Evolutionary conservation across 2,113 vertebrate genomes (phyloP).

Genomic region (Porphyrio hochstetteri): DNA sequence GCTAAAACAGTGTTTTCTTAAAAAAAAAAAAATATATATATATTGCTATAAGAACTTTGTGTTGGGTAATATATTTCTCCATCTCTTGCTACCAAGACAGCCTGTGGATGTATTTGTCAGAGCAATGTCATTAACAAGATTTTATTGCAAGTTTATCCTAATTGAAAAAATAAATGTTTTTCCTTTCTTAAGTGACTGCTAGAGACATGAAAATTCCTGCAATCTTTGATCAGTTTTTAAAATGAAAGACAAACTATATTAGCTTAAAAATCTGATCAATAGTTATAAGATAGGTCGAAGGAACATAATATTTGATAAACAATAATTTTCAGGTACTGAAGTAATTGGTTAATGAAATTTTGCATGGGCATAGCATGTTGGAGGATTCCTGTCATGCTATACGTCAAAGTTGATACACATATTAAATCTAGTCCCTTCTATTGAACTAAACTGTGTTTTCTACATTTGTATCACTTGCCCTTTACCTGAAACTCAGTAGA

Average conservation of each 20-base stretch:
- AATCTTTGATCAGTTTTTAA: background rate
- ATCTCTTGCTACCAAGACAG: background rate
- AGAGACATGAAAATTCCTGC: background rate
- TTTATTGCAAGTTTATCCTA: background rate
- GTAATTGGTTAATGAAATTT: background rate
- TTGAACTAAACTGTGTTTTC: background rate
- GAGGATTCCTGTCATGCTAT: background rate
- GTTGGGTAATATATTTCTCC: background rate
- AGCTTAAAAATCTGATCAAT: background rate
- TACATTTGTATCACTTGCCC: background rate
- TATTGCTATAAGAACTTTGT: background rate
- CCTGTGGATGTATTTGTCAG: background rate
- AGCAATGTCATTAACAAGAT: background rate
- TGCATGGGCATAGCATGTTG: background rate
- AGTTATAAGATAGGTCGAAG: background rate
- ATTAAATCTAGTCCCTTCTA: background rate
- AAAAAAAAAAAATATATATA: background rate
- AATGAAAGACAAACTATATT: background rate
- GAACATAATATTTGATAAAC: background rate
- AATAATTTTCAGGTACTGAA: background rate
- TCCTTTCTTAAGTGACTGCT: background rate
- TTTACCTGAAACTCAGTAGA: slow-evolving; percentile 2
- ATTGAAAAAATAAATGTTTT: background rate
- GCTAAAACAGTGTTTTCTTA: background rate
- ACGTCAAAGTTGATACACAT: background rate